These are phyloP conservation scores for Encarsia formosa DNA, from an alignment of 2,888 invertebrate genomes.

Conservation along the genomic window DNA sequence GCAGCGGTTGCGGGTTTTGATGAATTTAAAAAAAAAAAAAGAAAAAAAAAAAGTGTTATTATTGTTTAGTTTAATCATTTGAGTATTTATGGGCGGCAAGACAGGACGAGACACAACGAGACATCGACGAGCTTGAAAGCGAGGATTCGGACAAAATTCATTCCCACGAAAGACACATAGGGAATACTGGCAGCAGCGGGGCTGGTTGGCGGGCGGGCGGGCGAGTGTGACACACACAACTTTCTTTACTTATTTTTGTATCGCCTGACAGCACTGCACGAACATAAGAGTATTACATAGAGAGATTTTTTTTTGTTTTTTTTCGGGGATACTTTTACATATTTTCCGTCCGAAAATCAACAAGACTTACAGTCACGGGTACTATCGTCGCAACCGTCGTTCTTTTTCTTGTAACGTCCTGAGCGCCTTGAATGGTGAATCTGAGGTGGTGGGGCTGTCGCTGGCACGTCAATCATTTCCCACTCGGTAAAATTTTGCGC, in stretches of 20 bases:
- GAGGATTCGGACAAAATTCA: conserved; percentile 39
- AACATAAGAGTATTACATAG: conserved; percentile 2
- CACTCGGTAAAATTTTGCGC: conserved; percentile 48
- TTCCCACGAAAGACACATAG: too few relatives aligned
- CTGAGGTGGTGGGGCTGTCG: conserved; percentile 39
- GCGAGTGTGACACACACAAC: too few relatives aligned
- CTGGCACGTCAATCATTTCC: conserved; percentile 34
- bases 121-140: conserved; percentile 46
- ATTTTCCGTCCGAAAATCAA: conserved; percentile 1
- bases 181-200: too few relatives aligned
- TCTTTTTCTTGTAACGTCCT: conserved; percentile 51
- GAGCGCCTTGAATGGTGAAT: conserved; percentile 40
- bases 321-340: not conserved
- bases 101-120: conserved; percentile 43
- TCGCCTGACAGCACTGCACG: conserved; percentile 15
- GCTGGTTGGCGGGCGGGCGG: too few relatives aligned
- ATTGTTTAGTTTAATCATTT: too few relatives aligned
- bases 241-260: conserved; percentile 19
- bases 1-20: too few relatives aligned
- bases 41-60: too few relatives aligned
- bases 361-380: conserved; percentile 48
- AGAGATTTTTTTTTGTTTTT: not conserved
- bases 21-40: too few relatives aligned
- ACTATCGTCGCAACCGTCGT: conserved; percentile 51
- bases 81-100: too few relatives aligned